These are phyloP conservation scores for Lapara coniferarum DNA, from an alignment of 2,888 invertebrate species.

Conservation along the genomic window DNA sequence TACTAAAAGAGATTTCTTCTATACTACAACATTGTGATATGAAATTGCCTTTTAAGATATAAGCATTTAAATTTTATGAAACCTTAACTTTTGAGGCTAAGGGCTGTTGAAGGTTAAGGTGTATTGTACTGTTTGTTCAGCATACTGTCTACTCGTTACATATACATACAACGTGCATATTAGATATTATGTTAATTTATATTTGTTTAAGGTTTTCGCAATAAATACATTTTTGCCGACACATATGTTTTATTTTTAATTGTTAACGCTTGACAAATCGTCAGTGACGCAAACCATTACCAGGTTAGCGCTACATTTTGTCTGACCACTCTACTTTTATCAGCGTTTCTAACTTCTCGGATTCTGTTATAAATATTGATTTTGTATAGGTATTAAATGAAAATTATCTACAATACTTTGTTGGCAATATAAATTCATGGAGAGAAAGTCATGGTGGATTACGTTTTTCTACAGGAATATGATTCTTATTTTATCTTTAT, in stretches of 20 bases:
- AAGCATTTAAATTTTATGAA: conserved; percentile 34
- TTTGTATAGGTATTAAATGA: too few species aligned
- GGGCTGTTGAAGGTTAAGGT: conserved; percentile 20
- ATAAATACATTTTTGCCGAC: conserved; percentile 54
- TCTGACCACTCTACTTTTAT: too few species aligned
- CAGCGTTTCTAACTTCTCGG: too few species aligned
- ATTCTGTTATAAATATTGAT: too few species aligned
- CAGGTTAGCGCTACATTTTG: too few species aligned
- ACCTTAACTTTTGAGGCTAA: conserved; percentile 26
- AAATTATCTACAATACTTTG: too few species aligned
- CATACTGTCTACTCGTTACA: conserved; percentile 38
- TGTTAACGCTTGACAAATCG: too few species aligned
- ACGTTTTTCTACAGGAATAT: too few species aligned
- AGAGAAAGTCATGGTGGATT: too few species aligned
- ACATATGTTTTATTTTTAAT: conserved; percentile 25
- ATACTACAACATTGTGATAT: conserved; percentile 66
- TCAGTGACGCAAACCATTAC: too few species aligned
- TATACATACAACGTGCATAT: conserved; percentile 55
- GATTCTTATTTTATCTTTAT: background rate
- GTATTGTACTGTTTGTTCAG: conserved; percentile 20
- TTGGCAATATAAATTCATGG: too few species aligned
- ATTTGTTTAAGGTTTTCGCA: conserved; percentile 58
- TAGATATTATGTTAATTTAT: conserved; percentile 60
- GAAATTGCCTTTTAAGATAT: conserved; percentile 63
- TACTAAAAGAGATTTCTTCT: conserved; percentile 32